Percentiles rank a stretch among this genome's conserved stretches.
Conservation (phyloP, 2,113 vertebrate genomes). For the Ammodramus savannarum region DNA sequence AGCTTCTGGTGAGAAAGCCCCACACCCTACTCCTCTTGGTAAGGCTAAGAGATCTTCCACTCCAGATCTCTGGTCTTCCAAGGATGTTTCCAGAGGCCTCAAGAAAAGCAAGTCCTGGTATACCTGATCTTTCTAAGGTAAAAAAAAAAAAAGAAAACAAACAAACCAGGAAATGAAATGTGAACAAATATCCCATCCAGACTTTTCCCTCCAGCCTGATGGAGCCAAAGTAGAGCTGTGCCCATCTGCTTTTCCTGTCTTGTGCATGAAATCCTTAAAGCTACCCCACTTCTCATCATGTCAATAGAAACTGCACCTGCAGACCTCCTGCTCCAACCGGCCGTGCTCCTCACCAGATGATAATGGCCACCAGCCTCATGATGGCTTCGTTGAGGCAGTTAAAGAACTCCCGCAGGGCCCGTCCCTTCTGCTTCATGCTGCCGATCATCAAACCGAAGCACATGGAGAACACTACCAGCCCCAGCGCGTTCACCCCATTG, state of each 20-base stretch:
- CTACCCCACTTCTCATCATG: conserved; percentile 45
- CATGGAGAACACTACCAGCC: conserved; percentile 95
- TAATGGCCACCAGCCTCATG: conserved; percentile 93
- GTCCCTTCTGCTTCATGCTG: conserved; percentile 93
- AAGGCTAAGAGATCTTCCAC: conserved; percentile 37
- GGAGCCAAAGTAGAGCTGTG: conserved; percentile 4
- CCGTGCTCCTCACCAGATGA: conserved; percentile 89
- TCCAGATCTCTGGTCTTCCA: conserved; percentile 53
- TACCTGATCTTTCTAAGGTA: conserved; percentile 23
- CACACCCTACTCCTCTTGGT: conserved; percentile 6
- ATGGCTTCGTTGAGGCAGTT: conserved; percentile 96
- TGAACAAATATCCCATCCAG: conserved; percentile 54
- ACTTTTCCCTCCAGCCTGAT: conserved; percentile 49
- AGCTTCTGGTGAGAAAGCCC: conserved; percentile 24
- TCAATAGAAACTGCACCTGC: conserved; percentile 63
- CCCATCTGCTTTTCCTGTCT: conserved; percentile 23
- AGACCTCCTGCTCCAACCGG: conserved; percentile 35
- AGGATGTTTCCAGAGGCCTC: conserved; percentile 39
- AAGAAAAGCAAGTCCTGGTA: conserved; percentile 19
- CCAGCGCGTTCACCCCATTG: conserved; percentile 90
- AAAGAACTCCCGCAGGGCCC: conserved; percentile 90
- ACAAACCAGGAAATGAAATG: conserved; percentile 50
- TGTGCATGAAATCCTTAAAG: conserved; percentile 32
- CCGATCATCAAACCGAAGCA: conserved; percentile 94
- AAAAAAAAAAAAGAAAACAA: neutral